Percentiles rank a stretch among this genome's conserved stretches.
These are phyloP conservation scores for silkworm (Bombyx mori) DNA, from an alignment of 1,140 invertebrate genomes.

Conservation along the genomic window ASM3026992v2 NC_085128.1:12074001-12074500, in stretches of 20 bases:
- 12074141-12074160: neutral
- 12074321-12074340: slow-evolving; percentile 28
- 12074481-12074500: slow-evolving; percentile 40
- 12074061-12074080: slow-evolving; percentile 44
- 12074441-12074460: slow-evolving; percentile 69
- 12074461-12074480: slow-evolving; percentile 48
- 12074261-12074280: slow-evolving; percentile 20
- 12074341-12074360: slow-evolving; percentile 50
- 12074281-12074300: slow-evolving; percentile 14
- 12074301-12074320: slow-evolving; percentile 48
- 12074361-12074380: slow-evolving; percentile 69
- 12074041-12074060: slow-evolving; percentile 40
- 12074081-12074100: slow-evolving; percentile 21
- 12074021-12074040: slow-evolving; percentile 46
- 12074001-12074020: slow-evolving; percentile 42
- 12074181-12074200: slow-evolving; percentile 5
- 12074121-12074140: neutral
- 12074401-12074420: slow-evolving; percentile 62
- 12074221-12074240: slow-evolving; percentile 1
- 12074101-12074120: neutral
- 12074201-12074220: slow-evolving; percentile 5
- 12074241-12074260: slow-evolving; percentile 17
- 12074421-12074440: slow-evolving; percentile 60
- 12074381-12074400: slow-evolving; percentile 62
- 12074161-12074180: neutral